Evolutionary conservation across 2,113 vertebrate species (phyloP), one percentile per base, ranked within the genome.

Genomic region (Stercorarius parasiticus): DNA sequence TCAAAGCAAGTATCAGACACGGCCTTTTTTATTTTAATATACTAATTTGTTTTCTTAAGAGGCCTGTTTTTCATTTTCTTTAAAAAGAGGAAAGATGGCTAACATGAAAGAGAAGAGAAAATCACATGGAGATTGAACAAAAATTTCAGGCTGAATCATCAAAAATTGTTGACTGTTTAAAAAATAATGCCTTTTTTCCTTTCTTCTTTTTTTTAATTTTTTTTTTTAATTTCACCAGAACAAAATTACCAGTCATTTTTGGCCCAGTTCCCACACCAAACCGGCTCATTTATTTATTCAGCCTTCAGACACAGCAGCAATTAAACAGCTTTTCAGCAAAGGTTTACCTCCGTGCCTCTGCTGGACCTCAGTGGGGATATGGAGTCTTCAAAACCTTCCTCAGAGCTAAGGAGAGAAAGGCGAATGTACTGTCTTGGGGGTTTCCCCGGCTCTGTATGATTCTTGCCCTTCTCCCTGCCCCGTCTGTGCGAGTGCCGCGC

Each of bases 401-500:
- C 25, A 21, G 49, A 12, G 13, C 36, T 59, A 22, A 80, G 67
- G 58, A 47, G 40, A 59, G n/a, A 80, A 73, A 50, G 23, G 26
- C 1, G 1, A 67, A 52, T 64, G 13, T 40, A 10, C 45, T 5
- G 5, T 29, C 69, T 32, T 30, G 18, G 8, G 11, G 23, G 3
- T 3, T 21, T 50, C 14, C 17, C 16, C 38, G 3, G 5, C 3
- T 18, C 49, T 40, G 67, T 47, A 2, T 64, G 23, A 23, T 17
- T 61, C 15, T 52, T 73, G 26, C 32, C 27, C 34, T 25, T 91
- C 25, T 71, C 61, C 36, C 40, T 80, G 58, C 34, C 36, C n/a
- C 36, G 13, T 18, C 74, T 22, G 2, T 56, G 62, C 1, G 5
- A 5, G 5, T 16, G 6, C 43, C 27, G 82, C 0, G 0, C 22